Conservation (phyloP, 2,113 vertebrate genomes). For the Neodon shergylaensis region DNA sequence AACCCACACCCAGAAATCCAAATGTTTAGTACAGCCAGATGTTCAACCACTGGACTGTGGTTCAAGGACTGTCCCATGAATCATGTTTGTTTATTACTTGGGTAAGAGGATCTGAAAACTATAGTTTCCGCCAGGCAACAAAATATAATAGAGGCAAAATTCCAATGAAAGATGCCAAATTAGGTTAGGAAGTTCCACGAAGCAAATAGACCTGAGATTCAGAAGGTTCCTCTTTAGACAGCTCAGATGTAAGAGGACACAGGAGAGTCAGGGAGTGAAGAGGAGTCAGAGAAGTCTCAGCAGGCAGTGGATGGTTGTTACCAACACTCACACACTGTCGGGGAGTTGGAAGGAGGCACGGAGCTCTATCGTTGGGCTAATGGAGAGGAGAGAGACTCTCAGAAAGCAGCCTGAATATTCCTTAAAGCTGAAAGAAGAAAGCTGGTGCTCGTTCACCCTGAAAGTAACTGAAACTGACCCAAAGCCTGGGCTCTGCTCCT, state of each 20-base stretch:
- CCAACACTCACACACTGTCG: neutral
- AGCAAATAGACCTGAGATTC: neutral
- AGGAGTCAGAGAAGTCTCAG: neutral
- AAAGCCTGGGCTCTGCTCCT: neutral
- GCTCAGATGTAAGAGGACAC: neutral
- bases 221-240: neutral
- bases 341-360: neutral
- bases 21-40: conserved; percentile 66
- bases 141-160: conserved; percentile 50
- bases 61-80: conserved; percentile 50
- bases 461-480: neutral
- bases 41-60: conserved; percentile 53
- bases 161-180: conserved; percentile 49
- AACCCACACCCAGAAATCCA: conserved; percentile 53
- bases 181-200: conserved; percentile 18
- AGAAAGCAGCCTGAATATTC: neutral
- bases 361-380: neutral
- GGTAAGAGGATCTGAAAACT: conserved; percentile 62
- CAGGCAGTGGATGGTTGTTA: neutral
- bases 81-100: conserved; percentile 71
- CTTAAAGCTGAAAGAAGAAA: neutral
- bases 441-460: neutral
- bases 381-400: neutral
- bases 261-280: neutral
- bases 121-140: conserved; percentile 41